Percentiles rank a stretch among this genome's conserved stretches.
These are phyloP conservation scores for Climacteris rufus DNA, from an alignment of 2,113 vertebrate genomes.

Conservation along the genomic window DNA sequence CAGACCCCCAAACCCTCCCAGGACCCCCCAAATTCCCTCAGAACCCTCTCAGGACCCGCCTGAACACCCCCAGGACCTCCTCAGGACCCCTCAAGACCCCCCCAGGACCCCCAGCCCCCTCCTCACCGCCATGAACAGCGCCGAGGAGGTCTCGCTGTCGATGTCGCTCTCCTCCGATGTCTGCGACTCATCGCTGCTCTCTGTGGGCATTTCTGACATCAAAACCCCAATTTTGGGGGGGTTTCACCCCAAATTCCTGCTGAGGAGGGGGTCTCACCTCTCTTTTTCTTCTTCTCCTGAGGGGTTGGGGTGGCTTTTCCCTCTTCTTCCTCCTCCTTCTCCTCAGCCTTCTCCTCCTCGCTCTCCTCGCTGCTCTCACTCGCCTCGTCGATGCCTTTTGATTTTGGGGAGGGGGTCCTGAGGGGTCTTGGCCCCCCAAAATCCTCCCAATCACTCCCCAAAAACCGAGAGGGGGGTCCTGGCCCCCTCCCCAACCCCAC, in stretches of 20 bases:
- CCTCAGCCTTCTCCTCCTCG: not conserved
- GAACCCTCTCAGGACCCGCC: no score
- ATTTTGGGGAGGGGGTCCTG: not conserved
- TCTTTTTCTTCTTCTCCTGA: not conserved
- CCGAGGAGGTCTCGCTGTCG: not conserved
- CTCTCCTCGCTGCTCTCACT: not conserved
- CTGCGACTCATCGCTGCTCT: not conserved
- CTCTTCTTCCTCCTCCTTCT: not conserved
- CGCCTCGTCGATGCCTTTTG: not conserved
- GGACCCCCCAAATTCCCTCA: no score
- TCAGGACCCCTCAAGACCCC: not conserved
- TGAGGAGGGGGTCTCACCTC: not conserved
- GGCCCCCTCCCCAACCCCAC: not conserved
- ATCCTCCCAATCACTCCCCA: not conserved
- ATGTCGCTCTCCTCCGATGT: not conserved
- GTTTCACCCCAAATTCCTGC: not conserved
- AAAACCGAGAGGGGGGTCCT: not conserved
- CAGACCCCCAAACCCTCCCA: no score
- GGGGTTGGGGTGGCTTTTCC: not conserved
- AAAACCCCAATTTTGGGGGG: accelerated
- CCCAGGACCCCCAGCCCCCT: not conserved
- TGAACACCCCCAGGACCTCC: not conserved
- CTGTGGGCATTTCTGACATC: not conserved
- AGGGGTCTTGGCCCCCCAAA: not conserved
- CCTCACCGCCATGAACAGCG: not conserved